These are phyloP conservation scores for Tretioscincus oriximinensis DNA, from an alignment of 2,113 vertebrate genomes.

Conservation along the genomic window DNA sequence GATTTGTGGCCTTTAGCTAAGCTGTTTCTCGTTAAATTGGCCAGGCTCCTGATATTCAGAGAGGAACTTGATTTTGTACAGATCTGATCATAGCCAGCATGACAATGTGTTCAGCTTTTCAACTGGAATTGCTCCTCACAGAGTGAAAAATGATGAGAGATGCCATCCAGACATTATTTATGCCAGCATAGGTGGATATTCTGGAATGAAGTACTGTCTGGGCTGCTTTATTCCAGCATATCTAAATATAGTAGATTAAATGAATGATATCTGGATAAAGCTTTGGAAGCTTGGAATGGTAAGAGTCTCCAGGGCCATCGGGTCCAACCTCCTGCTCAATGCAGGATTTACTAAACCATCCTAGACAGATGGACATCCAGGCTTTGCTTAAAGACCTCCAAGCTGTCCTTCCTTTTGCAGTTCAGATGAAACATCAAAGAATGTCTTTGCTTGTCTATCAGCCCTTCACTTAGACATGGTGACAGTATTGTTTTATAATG, in stretches of 20 bases:
- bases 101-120: not conserved
- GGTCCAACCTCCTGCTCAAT: too few species aligned
- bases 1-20: constrained; percentile 22
- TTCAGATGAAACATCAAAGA: not conserved
- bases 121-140: not conserved
- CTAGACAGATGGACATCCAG: too few species aligned
- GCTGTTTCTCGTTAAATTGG: constrained; percentile 11
- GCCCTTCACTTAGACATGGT: not conserved
- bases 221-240: too few species aligned
- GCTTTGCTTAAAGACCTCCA: too few species aligned
- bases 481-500: not conserved
- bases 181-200: too few species aligned
- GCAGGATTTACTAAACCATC: too few species aligned
- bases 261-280: too few species aligned
- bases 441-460: not conserved
- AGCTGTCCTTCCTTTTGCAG: not conserved
- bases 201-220: too few species aligned
- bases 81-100: not conserved
- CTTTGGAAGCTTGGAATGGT: too few species aligned
- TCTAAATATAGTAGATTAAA: too few species aligned
- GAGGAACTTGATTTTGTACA: constrained; percentile 11
- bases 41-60: constrained; percentile 28
- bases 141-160: not conserved
- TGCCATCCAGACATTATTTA: too few species aligned
- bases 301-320: too few species aligned